These are phyloP conservation scores for Tachypleus tridentatus DNA, from an alignment of 1,140 invertebrate genomes.

Conservation along the genomic window DNA sequence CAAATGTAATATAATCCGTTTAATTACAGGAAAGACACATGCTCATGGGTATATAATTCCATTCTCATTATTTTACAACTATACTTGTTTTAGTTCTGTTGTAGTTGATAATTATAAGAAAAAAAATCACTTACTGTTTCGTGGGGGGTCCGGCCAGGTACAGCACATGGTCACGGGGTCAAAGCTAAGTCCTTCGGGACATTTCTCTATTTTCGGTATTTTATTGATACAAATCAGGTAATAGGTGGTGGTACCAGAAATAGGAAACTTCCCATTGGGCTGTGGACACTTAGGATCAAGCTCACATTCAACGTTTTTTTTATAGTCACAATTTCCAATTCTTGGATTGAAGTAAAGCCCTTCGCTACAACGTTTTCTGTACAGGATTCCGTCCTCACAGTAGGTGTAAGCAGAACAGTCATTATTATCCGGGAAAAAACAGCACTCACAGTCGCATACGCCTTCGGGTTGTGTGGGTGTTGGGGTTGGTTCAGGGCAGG, in stretches of 20 bases:
- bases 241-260: slow-evolving; percentile 15
- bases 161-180: slow-evolving; percentile 6
- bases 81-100: too few relatives aligned
- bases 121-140: too few relatives aligned
- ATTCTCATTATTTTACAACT: too few relatives aligned
- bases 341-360: slow-evolving; percentile 9
- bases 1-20: too few relatives aligned
- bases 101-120: too few relatives aligned
- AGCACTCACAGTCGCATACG: slow-evolving; percentile 9
- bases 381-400: slow-evolving; percentile 4
- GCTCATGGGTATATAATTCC: too few relatives aligned
- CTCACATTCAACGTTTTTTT: slow-evolving; percentile 8
- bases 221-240: slow-evolving; percentile 25
- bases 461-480: too few relatives aligned
- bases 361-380: neutral
- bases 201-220: slow-evolving; percentile 22
- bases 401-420: slow-evolving; percentile 11
- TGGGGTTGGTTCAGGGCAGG: neutral
- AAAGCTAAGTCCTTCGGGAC: slow-evolving; percentile 14
- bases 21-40: too few relatives aligned
- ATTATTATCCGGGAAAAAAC: slow-evolving; percentile 4
- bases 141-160: neutral
- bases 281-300: neutral
- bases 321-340: slow-evolving; percentile 7
- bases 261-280: slow-evolving; percentile 7